A percentile compares a stretch with the other conserved stretches of the same genome.
Evolutionary conservation across 1,140 invertebrate species (phyloP).

Genomic region (Eufriesea mexicana): DNA sequence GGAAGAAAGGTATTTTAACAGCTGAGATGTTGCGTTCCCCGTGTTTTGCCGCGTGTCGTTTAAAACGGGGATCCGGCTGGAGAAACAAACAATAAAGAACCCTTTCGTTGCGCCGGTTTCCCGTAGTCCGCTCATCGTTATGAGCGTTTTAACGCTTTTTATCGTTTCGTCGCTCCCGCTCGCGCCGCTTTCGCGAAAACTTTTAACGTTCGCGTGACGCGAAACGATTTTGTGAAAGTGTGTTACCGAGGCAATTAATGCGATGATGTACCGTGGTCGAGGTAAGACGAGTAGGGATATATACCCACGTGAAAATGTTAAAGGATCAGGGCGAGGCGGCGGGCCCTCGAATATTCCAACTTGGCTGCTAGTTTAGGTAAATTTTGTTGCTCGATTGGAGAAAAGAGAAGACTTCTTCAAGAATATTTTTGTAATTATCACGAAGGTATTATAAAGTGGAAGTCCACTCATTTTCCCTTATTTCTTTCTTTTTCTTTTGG

Average conservation of each 20-base stretch:
- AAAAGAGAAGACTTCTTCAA: too few relatives aligned
- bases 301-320: not conserved
- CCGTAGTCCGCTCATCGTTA: slow-evolving; percentile 19
- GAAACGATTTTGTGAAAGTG: slow-evolving; percentile 20
- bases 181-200: slow-evolving; percentile 8
- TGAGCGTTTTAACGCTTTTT: slow-evolving; percentile 27
- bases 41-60: slow-evolving; percentile 35
- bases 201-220: not conserved
- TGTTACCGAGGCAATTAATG: slow-evolving; percentile 25
- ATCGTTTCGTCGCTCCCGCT: not conserved
- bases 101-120: slow-evolving; percentile 1
- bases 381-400: too few relatives aligned
- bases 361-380: too few relatives aligned
- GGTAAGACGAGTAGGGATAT: not conserved
- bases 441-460: too few relatives aligned
- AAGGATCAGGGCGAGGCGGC: not conserved
- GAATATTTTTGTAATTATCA: too few relatives aligned
- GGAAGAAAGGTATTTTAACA: slow-evolving; percentile 34
- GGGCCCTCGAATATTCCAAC: too few relatives aligned
- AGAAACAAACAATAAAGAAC: slow-evolving; percentile 40
- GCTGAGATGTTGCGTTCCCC: slow-evolving; percentile 8
- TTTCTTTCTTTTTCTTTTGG: too few relatives aligned
- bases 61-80: slow-evolving; percentile 35
- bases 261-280: not conserved
- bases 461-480: too few relatives aligned